Evolutionary conservation across 2,888 invertebrate genomes (phyloP).

Genomic region (Synanthedon vespiformis): DNA sequence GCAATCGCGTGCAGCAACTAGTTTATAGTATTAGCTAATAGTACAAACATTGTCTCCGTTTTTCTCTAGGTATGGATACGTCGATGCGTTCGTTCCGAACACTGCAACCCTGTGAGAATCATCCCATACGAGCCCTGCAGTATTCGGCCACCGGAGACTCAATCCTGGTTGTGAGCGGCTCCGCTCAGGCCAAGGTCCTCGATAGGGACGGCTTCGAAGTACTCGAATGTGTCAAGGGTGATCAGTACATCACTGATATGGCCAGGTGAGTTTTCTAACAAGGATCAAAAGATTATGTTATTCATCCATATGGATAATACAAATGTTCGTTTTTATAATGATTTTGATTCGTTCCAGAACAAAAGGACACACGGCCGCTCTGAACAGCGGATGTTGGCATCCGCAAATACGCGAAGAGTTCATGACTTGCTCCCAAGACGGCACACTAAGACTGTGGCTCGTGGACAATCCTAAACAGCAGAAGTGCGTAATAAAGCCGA

Average conservation of each 20-base stretch:
- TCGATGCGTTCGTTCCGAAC: constrained; percentile 91
- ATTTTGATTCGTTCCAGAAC: constrained; percentile 57
- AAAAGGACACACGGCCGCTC: constrained; percentile 92
- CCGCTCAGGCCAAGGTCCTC: constrained; percentile 92
- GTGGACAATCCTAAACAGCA: constrained; percentile 84
- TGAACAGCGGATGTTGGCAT: constrained; percentile 95
- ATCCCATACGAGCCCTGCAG: constrained; percentile 89
- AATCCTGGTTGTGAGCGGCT: constrained; percentile 91
- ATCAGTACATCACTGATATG: constrained; percentile 96
- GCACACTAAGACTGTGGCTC: constrained; percentile 93
- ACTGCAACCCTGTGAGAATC: constrained; percentile 94
- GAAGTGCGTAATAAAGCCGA: constrained; percentile 85
- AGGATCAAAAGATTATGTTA: too few relatives aligned
- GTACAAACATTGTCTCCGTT: too few relatives aligned
- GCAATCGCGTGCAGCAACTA: too few relatives aligned
- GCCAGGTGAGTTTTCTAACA: constrained; percentile 57
- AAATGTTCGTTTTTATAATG: too few relatives aligned
- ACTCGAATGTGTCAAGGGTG: constrained; percentile 93
- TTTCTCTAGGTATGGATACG: constrained; percentile 86
- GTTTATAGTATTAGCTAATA: too few relatives aligned
- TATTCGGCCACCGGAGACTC: constrained; percentile 96
- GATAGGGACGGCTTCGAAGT: constrained; percentile 95
- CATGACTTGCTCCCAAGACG: constrained; percentile 93
- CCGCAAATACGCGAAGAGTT: constrained; percentile 91
- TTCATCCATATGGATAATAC: too few relatives aligned